phyloP scores from a whole-genome alignment of 2,113 vertebrate genomes.

The Myotis davidii region DNA sequence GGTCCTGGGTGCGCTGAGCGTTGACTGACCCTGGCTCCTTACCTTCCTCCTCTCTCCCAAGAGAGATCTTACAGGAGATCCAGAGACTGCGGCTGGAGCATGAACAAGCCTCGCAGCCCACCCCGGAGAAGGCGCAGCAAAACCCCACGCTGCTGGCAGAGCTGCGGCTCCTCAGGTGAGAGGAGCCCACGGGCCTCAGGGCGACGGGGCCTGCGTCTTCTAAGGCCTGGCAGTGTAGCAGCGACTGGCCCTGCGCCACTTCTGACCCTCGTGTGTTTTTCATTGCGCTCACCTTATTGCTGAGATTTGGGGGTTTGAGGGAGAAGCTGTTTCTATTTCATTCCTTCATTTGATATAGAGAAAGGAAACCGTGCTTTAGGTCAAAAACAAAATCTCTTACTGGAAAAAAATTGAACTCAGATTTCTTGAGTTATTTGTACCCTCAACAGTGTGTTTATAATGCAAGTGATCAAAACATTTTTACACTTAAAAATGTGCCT shows the following conservation, averaged over 20 bases:
- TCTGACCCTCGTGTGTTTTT: not conserved
- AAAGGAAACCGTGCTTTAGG: not conserved
- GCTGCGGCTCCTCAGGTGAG: constrained; percentile 95
- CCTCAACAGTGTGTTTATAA: not conserved
- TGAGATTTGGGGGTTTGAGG: not conserved
- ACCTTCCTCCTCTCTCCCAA: constrained; percentile 80
- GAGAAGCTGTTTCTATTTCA: not conserved
- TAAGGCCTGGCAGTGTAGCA: not conserved
- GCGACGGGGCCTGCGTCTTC: rapidly evolving
- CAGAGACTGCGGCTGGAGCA: constrained; percentile 96
- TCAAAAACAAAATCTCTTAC: constrained; percentile 27
- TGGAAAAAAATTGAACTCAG: not conserved
- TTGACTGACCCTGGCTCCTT: constrained; percentile 59
- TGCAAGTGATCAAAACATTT: not conserved
- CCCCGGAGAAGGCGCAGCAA: constrained; percentile 94
- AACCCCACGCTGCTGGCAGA: constrained; percentile 97
- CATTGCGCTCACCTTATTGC: not conserved
- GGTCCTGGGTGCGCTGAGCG: not conserved
- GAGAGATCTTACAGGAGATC: constrained; percentile 99
- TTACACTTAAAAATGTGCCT: not conserved
- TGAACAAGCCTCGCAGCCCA: constrained; percentile 96
- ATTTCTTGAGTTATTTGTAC: not conserved
- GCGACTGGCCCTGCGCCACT: not conserved
- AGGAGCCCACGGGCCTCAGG: not conserved
- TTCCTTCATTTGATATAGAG: constrained; percentile 9